phyloP scores from a whole-genome alignment of 2,888 invertebrate species.

The Crocallis elinguaria region DNA sequence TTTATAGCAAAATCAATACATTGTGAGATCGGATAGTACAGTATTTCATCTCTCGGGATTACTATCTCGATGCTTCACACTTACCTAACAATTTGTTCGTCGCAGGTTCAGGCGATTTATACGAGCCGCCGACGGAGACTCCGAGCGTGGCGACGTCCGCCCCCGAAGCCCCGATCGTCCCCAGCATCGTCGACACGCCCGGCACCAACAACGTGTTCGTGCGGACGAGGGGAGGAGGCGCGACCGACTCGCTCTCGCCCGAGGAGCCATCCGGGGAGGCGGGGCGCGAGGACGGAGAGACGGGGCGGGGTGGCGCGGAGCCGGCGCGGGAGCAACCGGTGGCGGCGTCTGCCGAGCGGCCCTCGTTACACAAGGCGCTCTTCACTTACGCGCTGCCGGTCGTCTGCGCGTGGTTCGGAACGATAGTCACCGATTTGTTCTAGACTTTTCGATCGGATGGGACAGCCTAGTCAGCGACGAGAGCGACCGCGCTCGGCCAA shows the following conservation, averaged over 20 bases:
- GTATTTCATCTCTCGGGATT: too few relatives aligned
- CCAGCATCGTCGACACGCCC: constrained; percentile 57
- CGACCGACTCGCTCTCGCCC: too few relatives aligned
- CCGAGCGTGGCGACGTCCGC: constrained; percentile 40
- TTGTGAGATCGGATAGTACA: too few relatives aligned
- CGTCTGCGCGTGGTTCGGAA: constrained; percentile 94
- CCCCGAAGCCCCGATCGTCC: constrained; percentile 57
- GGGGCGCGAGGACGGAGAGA: too few relatives aligned
- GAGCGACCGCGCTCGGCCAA: constrained; percentile 38
- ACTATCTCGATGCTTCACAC: too few relatives aligned
- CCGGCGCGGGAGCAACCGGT: constrained; percentile 56
- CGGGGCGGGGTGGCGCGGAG: not conserved
- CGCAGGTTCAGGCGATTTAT: constrained; percentile 64
- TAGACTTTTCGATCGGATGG: constrained; percentile 61
- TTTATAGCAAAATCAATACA: too few relatives aligned
- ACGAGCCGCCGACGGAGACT: constrained; percentile 49
- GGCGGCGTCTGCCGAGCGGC: constrained; percentile 66
- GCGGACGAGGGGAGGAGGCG: too few relatives aligned
- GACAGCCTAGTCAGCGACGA: constrained; percentile 70
- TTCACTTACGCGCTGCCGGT: constrained; percentile 92
- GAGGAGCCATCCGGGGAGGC: too few relatives aligned
- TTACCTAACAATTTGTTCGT: too few relatives aligned
- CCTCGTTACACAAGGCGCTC: constrained; percentile 86
- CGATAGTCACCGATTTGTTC: constrained; percentile 92
- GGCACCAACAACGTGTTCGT: constrained; percentile 58